These are phyloP conservation scores for Schizopygopsis malacanthus DNA, from an alignment of 2,797 vertebrate genomes.

Conservation along the genomic window DNA sequence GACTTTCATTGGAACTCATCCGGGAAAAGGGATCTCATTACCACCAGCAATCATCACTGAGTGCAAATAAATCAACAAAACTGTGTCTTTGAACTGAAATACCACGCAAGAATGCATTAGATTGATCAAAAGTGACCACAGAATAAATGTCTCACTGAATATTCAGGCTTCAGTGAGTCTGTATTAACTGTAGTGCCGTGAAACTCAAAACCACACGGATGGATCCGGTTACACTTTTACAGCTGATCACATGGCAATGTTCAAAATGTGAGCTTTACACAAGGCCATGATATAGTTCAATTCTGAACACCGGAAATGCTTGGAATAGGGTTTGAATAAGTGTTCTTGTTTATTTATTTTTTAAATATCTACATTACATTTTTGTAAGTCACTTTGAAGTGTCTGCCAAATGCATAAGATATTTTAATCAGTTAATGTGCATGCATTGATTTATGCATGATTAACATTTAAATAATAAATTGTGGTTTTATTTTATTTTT, in stretches of 20 bases:
- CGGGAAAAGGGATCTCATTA: neutral
- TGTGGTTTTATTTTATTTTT: neutral
- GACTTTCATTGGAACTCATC: neutral
- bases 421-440: neutral
- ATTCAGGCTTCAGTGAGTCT: slow-evolving; percentile 21
- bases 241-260: neutral
- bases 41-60: neutral
- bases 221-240: slow-evolving; percentile 28
- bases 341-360: neutral
- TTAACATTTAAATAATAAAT: neutral
- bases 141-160: neutral
- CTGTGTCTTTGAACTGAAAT: too few relatives aligned
- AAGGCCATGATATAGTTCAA: too few relatives aligned
- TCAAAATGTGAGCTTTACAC: neutral
- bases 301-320: neutral
- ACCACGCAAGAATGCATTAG: too few relatives aligned
- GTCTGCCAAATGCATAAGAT: neutral
- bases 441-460: neutral
- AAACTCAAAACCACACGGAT: slow-evolving; percentile 17
- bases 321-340: too few relatives aligned
- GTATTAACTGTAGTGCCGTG: slow-evolving; percentile 14
- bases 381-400: too few relatives aligned
- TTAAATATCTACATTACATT: neutral
- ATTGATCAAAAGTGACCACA: too few relatives aligned
- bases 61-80: neutral